A percentile compares a stretch with the other conserved stretches of the same genome.
Conservation (phyloP, 1,140 invertebrate genomes). For the Hypsibius dujardini region DNA sequence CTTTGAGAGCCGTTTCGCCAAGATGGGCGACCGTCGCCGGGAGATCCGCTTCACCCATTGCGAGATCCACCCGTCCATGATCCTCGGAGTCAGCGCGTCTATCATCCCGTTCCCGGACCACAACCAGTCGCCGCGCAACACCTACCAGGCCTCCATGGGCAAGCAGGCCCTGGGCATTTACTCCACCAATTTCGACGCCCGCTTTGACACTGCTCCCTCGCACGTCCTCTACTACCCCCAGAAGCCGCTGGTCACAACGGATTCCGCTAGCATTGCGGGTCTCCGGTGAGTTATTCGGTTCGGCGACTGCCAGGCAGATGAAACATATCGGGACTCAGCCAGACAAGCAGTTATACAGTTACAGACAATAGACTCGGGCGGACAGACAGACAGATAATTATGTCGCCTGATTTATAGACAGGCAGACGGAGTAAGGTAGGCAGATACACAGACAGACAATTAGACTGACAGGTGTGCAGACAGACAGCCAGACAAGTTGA, state of each 20-base stretch:
- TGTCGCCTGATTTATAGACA: no score
- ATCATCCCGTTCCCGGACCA: conserved; percentile 95
- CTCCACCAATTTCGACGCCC: not conserved
- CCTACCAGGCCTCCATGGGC: conserved; percentile 92
- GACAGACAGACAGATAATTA: no score
- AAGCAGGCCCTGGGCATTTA: conserved; percentile 31
- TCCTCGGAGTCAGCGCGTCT: conserved; percentile 88
- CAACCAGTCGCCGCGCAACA: conserved; percentile 96
- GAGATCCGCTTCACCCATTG: conserved; percentile 51
- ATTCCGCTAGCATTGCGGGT: not conserved
- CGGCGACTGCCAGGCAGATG: no score
- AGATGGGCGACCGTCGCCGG: conserved; percentile 29
- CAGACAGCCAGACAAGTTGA: no score
- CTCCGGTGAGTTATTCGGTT: no score
- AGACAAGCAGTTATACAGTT: no score
- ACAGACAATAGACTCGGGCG: no score
- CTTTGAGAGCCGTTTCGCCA: not conserved
- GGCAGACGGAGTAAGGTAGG: no score
- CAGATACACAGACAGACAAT: no score
- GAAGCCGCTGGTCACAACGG: not conserved
- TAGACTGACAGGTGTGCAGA: no score
- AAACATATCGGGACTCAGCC: no score
- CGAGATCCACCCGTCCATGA: conserved; percentile 91
- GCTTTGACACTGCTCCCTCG: not conserved
- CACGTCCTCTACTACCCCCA: conserved; percentile 11